phyloP scores from a whole-genome alignment of 1,140 invertebrate genomes.

The Drosophila pruinosa region DNA sequence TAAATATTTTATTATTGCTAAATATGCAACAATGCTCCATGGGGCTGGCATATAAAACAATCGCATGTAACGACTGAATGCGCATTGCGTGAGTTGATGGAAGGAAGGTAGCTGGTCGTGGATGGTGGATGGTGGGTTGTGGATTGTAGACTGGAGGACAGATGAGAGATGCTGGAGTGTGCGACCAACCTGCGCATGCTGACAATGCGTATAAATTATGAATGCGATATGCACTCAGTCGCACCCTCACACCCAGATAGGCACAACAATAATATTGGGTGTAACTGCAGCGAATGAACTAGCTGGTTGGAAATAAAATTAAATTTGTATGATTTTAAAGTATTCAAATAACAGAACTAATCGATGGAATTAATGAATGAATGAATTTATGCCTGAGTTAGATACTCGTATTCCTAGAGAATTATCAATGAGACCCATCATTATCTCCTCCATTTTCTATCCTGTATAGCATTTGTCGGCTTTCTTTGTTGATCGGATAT shows the following conservation, averaged over 20 bases:
- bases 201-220: constrained; percentile 78
- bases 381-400: no score
- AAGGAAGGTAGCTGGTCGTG: no score
- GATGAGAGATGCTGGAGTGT: constrained; percentile 30
- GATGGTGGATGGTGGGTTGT: no score
- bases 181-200: constrained; percentile 64
- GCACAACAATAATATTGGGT: not conserved
- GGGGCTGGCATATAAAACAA: constrained; percentile 69
- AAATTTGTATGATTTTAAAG: constrained; percentile 8
- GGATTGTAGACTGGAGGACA: constrained; percentile 1
- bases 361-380: not conserved
- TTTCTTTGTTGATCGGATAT: no score
- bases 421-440: no score
- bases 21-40: constrained; percentile 72
- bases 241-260: constrained; percentile 10
- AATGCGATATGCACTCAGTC: constrained; percentile 69
- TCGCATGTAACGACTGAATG: constrained; percentile 69
- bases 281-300: constrained; percentile 6
- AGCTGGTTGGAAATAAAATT: constrained; percentile 1
- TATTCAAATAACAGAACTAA: not conserved
- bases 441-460: no score
- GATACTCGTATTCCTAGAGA: no score
- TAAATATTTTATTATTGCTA: constrained; percentile 82
- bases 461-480: no score
- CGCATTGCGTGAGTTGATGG: constrained; percentile 44